Percentiles rank a stretch among this genome's conserved stretches.
phyloP scores from a whole-genome alignment of 2,888 invertebrate species.

The Nymphalis c-album region DNA sequence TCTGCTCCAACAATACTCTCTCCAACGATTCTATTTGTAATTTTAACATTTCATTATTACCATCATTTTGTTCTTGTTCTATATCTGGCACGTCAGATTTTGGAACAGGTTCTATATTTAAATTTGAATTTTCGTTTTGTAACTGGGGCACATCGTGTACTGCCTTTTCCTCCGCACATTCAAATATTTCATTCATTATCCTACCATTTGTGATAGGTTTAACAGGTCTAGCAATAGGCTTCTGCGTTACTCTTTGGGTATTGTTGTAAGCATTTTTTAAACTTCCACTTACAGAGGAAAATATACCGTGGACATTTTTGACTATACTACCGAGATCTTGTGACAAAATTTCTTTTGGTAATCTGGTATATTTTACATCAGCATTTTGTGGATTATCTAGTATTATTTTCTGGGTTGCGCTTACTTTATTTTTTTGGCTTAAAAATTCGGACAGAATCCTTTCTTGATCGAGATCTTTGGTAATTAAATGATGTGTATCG shows the following conservation, averaged over 20 bases:
- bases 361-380: conserved; percentile 55
- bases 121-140: neutral
- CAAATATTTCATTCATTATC: conserved; percentile 73
- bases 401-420: conserved; percentile 59
- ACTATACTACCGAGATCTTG: conserved; percentile 74
- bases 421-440: conserved; percentile 60
- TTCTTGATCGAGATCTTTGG: conserved; percentile 58
- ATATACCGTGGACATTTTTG: conserved; percentile 77
- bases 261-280: conserved; percentile 70
- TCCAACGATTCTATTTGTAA: conserved; percentile 69
- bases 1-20: conserved; percentile 62
- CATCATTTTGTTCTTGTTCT: conserved; percentile 40
- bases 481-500: conserved; percentile 38
- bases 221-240: conserved; percentile 48
- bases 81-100: conserved; percentile 1
- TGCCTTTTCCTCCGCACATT: conserved; percentile 47
- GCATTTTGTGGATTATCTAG: conserved; percentile 49
- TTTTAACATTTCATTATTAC: conserved; percentile 54
- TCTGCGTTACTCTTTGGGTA: conserved; percentile 57
- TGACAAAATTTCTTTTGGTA: conserved; percentile 68
- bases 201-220: conserved; percentile 63
- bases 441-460: conserved; percentile 62
- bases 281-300: conserved; percentile 73
- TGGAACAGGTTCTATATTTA: neutral
- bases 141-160: neutral